Percentiles rank a stretch among this genome's conserved stretches.
phyloP scores from a whole-genome alignment of 1,140 invertebrate species.

The Drosophila sechellia region DNA sequence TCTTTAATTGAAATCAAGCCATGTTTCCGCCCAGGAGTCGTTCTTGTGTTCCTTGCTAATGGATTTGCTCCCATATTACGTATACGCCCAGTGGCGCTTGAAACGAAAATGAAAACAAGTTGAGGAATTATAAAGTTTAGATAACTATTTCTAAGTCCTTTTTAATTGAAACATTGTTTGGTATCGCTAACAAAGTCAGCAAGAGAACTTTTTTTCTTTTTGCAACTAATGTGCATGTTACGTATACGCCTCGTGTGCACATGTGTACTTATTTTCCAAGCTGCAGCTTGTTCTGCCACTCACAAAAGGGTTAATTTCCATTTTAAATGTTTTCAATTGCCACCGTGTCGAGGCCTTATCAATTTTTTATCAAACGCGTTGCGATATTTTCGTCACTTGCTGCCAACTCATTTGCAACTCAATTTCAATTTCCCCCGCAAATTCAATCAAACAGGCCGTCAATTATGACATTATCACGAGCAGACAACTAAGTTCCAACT shows the following conservation, averaged over 20 bases:
- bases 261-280: neutral
- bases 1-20: conserved; percentile 42
- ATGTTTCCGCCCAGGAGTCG: neutral
- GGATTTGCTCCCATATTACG: neutral
- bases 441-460: conserved; percentile 54
- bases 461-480: conserved; percentile 58
- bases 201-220: neutral
- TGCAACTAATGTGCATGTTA: neutral
- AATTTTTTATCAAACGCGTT: conserved; percentile 26
- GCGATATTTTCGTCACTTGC: conserved; percentile 24
- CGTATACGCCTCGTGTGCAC: neutral
- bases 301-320: neutral
- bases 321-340: conserved; percentile 7
- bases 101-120: neutral
- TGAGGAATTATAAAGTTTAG: neutral
- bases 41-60: neutral
- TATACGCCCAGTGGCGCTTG: conserved; percentile 3
- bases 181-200: neutral
- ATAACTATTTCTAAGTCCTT: neutral
- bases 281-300: neutral
- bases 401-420: conserved; percentile 44
- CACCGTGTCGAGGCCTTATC: conserved; percentile 13
- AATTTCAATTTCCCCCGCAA: conserved; percentile 37
- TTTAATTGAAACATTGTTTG: neutral
- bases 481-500: conserved; percentile 40